phyloP scores from a whole-genome alignment of 2,888 invertebrate species.

The Yponomeuta plumbellus region DNA sequence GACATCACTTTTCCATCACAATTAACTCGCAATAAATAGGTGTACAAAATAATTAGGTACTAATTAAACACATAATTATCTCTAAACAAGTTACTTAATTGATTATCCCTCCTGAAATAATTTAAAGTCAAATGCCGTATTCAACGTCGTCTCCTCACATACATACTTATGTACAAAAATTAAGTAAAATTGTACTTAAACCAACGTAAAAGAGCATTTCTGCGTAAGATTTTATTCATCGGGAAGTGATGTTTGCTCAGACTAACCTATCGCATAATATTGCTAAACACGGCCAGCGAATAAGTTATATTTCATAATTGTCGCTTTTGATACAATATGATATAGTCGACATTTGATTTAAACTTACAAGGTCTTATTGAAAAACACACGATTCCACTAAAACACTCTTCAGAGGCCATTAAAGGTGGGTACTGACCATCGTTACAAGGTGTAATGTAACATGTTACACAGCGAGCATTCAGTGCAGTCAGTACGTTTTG shows the following conservation, averaged over 20 bases:
- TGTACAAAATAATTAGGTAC: not conserved
- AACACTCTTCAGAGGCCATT: no score
- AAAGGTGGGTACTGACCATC: no score
- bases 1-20: not conserved
- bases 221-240: not conserved
- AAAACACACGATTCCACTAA: no score
- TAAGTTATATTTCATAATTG: no score
- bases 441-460: no score
- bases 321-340: no score
- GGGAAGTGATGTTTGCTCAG: not conserved
- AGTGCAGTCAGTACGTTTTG: no score
- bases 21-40: not conserved
- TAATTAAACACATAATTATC: not conserved
- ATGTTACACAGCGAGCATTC: no score
- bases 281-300: no score
- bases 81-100: no score
- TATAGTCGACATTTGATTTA: no score
- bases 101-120: not conserved
- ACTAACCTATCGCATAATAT: not conserved
- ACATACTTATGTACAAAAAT: not conserved
- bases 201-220: not conserved
- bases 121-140: not conserved
- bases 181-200: not conserved
- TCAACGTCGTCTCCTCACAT: not conserved
- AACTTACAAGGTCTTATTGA: no score